Evolutionary conservation across 2,888 invertebrate genomes (phyloP), one percentile per base, ranked within the genome.

Genomic region (Sialis lutaria): DNA sequence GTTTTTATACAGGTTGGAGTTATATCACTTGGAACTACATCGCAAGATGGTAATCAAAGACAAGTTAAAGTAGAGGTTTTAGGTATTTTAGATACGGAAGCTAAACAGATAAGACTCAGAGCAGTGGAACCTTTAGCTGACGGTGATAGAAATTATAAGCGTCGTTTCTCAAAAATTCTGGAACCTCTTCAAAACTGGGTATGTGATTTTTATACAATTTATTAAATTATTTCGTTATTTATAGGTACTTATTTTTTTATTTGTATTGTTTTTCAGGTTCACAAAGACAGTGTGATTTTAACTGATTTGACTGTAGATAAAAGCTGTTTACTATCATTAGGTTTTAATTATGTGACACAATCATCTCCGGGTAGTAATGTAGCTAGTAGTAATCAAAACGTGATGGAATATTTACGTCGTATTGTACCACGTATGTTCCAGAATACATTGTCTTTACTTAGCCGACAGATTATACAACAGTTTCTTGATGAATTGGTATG

Each of bases 351-450:
- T 48, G 81, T 90, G 0, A 71, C 76, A 5, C 87, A 88, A 53
- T 67, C 65, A 1, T 64, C 70, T 1, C 61, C 68, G 9, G 62
- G 60, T 12, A 67, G 77, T 57, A 57, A 69, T 57, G 33, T 61
- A 57, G 50, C 60, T 58, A 4, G 65, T 58, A 56, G 63, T 52
- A 58, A 67, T 57, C 42, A 60, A 43, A 57, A 58, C 47, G 82
- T 90, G 6, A 90, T 91, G 90, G 87, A 89, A 57, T 91, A 90
- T 59, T 64, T 91, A 52, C 69, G 88, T 33, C 74, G 83, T 51
- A 84, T 88, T 46, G 87, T 90, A 3, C 90, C 91, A 0, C 74
- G 88, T 56, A 89, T 90, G 88, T 91, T 90, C 67, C 83, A 89
- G 68, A 89, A 87, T 54, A 89, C 89, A 0, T 64, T 90, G 6